Percentiles rank a stretch among this genome's conserved stretches.
Conservation (phyloP, 1,140 invertebrate species). For the Magallana gigas region DNA sequence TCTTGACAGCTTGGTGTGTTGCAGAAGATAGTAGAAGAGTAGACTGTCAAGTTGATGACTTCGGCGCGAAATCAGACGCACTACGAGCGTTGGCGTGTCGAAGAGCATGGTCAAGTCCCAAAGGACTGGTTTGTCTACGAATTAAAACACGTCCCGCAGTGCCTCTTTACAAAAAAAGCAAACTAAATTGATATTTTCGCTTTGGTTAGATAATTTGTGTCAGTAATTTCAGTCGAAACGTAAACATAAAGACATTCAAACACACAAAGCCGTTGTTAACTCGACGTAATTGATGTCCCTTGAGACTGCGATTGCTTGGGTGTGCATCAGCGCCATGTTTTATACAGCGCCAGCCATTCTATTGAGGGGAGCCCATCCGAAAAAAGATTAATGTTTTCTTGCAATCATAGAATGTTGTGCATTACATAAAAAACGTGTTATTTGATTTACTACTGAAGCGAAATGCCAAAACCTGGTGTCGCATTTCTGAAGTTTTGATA, state of each 20-base stretch:
- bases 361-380: not conserved
- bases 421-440: conserved; percentile 25
- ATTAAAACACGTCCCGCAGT: too few relatives aligned
- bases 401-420: conserved; percentile 15
- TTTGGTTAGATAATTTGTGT: too few relatives aligned
- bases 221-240: too few relatives aligned
- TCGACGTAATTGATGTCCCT: too few relatives aligned
- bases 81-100: not conserved
- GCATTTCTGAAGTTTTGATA: conserved; percentile 33
- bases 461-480: conserved; percentile 33
- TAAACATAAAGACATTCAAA: too few relatives aligned
- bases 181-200: too few relatives aligned
- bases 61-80: conserved; percentile 13
- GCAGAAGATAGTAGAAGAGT: conserved; percentile 30
- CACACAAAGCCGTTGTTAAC: too few relatives aligned
- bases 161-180: too few relatives aligned
- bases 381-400: conserved; percentile 3
- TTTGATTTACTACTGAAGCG: conserved; percentile 28
- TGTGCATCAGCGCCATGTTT: not conserved
- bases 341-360: not conserved
- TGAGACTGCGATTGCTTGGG: too few relatives aligned
- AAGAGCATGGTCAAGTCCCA: not conserved
- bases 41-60: conserved; percentile 30
- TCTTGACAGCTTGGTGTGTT: conserved; percentile 32
- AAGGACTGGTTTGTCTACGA: not conserved